phyloP scores from a whole-genome alignment of 2,888 invertebrate species.

The Pammene aurita region DNA sequence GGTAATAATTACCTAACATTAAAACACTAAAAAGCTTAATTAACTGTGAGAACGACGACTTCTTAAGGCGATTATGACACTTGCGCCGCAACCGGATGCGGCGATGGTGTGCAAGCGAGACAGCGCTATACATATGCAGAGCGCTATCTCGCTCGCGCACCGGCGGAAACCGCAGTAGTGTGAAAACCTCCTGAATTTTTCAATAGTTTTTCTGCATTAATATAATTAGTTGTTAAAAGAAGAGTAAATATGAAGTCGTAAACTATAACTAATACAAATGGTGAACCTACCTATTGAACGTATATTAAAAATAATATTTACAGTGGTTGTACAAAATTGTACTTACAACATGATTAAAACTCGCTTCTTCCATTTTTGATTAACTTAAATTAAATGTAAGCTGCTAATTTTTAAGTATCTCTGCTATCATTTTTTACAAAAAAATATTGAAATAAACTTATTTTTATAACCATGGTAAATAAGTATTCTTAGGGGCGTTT shows the following conservation, averaged over 20 bases:
- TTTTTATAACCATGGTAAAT: conserved; percentile 5
- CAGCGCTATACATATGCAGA: too few relatives aligned
- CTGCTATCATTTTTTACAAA: conserved; percentile 32
- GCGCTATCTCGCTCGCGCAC: too few relatives aligned
- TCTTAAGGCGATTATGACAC: too few relatives aligned
- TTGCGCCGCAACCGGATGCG: too few relatives aligned
- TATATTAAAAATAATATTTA: conserved; percentile 42
- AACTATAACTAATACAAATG: conserved; percentile 29
- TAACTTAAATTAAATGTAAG: conserved; percentile 35
- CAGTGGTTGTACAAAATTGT: conserved; percentile 29
- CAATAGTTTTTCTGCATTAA: conserved; percentile 45
- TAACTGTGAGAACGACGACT: conserved; percentile 60
- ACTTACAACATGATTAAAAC: conserved; percentile 29
- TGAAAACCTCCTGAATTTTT: too few relatives aligned
- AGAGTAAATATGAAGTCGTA: conserved; percentile 36
- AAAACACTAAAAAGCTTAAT: conserved; percentile 62
- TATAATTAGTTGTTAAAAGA: conserved; percentile 48
- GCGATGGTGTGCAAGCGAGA: too few relatives aligned
- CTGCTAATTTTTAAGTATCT: conserved; percentile 39
- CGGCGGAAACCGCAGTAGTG: too few relatives aligned
- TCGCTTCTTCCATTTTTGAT: conserved; percentile 6
- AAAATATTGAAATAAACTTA: conserved; percentile 8
- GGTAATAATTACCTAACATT: conserved; percentile 79
- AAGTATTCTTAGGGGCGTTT: neutral
- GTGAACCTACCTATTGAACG: conserved; percentile 36